These are phyloP conservation scores for Geococcyx californianus DNA, from an alignment of 2,113 vertebrate species.

Conservation along the genomic window DNA sequence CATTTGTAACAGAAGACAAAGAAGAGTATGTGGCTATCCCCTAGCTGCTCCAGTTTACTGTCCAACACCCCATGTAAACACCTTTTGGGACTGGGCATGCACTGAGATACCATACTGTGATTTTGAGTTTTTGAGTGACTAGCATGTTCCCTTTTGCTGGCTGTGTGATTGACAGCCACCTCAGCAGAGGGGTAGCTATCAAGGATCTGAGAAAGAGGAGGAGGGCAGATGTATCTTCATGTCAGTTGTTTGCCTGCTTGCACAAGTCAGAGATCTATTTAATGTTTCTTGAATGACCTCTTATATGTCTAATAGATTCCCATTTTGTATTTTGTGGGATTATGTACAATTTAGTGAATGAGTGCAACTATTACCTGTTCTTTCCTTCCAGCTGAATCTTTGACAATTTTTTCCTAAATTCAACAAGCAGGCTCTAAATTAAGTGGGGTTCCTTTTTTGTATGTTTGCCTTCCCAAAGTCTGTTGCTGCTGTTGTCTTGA, in stretches of 20 bases:
- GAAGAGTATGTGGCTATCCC: not conserved
- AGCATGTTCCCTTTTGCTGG: not conserved
- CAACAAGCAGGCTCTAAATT: not conserved
- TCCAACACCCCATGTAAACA: not conserved
- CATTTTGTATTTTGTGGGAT: not conserved
- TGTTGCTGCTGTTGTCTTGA: not conserved
- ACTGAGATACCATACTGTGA: not conserved
- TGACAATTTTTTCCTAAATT: not conserved
- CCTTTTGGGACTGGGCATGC: not conserved
- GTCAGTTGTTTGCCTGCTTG: not conserved
- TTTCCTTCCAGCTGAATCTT: not conserved
- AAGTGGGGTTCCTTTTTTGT: not conserved
- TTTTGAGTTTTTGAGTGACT: not conserved
- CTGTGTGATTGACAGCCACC: not conserved
- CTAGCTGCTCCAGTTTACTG: not conserved
- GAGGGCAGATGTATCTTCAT: not conserved
- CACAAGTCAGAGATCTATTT: not conserved
- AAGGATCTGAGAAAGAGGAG: not conserved
- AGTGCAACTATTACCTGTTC: not conserved
- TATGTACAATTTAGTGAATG: not conserved
- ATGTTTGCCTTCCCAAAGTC: not conserved
- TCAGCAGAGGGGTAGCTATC: not conserved
- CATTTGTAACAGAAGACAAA: not conserved
- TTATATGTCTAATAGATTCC: not conserved
- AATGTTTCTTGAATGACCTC: not conserved